Evolutionary conservation across 2,888 invertebrate species (phyloP).

Genomic region (Anarsia innoxiella): DNA sequence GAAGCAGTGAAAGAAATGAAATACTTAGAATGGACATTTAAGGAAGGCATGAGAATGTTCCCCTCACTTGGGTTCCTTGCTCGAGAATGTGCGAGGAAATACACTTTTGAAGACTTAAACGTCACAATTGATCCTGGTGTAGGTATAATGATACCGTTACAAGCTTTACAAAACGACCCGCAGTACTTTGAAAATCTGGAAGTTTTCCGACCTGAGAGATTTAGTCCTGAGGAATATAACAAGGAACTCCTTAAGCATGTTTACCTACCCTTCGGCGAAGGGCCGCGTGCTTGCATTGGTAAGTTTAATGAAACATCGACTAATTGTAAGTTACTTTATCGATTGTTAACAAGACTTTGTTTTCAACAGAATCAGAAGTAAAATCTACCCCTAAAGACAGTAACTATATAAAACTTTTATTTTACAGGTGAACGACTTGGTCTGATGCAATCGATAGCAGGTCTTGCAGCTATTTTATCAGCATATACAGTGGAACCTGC

Average conservation of each 20-base stretch:
- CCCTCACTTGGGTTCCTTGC: constrained; percentile 22
- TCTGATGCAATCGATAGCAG: constrained; percentile 25
- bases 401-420: neutral
- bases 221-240: constrained; percentile 29
- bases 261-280: constrained; percentile 51
- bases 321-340: too few relatives aligned
- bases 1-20: constrained; percentile 27
- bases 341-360: too few relatives aligned
- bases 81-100: constrained; percentile 19
- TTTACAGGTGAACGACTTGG: constrained; percentile 20
- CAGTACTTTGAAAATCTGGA: constrained; percentile 42
- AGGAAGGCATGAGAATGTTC: constrained; percentile 22
- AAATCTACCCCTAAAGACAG: too few relatives aligned
- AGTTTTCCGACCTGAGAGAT: constrained; percentile 44
- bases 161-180: constrained; percentile 45
- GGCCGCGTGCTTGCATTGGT: constrained; percentile 54
- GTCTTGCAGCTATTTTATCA: constrained; percentile 22
- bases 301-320: constrained; percentile 22
- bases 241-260: constrained; percentile 31
- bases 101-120: constrained; percentile 20
- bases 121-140: constrained; percentile 32
- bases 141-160: constrained; percentile 31
- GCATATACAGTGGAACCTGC: constrained; percentile 19
- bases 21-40: constrained; percentile 21
- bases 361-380: too few relatives aligned